phyloP scores from a whole-genome alignment of 2,113 vertebrate genomes.

The Pluvianellus socialis region DNA sequence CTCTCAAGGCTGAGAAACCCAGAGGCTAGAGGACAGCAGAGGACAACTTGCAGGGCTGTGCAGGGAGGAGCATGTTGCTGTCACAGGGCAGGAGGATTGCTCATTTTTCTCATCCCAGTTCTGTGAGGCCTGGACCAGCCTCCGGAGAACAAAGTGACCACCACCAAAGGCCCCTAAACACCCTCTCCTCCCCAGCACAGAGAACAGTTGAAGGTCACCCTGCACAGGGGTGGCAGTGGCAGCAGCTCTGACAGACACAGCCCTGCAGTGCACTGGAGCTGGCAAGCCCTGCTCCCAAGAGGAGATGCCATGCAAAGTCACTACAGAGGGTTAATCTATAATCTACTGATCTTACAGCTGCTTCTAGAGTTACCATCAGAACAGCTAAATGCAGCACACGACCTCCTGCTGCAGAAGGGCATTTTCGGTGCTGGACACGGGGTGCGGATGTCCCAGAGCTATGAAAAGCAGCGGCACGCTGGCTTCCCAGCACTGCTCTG shows the following conservation, averaged over 20 bases:
- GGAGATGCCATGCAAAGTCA: not conserved
- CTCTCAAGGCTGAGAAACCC: not conserved
- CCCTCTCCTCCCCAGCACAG: not conserved
- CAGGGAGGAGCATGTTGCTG: not conserved
- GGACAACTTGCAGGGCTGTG: not conserved
- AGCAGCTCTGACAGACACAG: not conserved
- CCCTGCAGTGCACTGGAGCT: not conserved
- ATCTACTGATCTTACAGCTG: not conserved
- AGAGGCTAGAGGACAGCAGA: not conserved
- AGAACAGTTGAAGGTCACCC: not conserved
- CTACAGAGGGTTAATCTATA: not conserved
- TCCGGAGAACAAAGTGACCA: not conserved
- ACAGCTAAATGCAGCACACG: not conserved
- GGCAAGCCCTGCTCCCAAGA: not conserved
- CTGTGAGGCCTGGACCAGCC: not conserved
- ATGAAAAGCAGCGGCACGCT: not conserved
- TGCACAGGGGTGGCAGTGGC: not conserved
- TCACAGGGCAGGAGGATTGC: not conserved
- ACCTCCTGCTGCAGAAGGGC: not conserved
- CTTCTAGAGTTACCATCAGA: not conserved
- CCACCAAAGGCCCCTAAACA: not conserved
- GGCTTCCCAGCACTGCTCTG: not conserved
- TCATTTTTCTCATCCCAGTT: not conserved
- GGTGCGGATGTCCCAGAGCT: not conserved
- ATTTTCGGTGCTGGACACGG: not conserved